Conservation (phyloP, 1,140 invertebrate species). For the Procambarus virginalis region DNA sequence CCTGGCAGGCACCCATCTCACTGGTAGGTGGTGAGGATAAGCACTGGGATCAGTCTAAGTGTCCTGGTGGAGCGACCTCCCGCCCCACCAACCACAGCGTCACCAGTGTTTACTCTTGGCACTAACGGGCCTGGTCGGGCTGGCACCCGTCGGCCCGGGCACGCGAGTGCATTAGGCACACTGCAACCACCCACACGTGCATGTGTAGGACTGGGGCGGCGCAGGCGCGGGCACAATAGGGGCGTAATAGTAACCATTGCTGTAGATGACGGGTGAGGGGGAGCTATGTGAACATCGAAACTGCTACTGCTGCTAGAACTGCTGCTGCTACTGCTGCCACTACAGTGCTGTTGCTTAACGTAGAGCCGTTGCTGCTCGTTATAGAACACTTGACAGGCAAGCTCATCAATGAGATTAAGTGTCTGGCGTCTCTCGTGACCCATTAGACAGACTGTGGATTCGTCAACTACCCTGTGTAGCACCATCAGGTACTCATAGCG, state of each 20-base stretch:
- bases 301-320: constrained; percentile 56
- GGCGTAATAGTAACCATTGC: constrained; percentile 84
- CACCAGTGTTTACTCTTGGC: constrained; percentile 22
- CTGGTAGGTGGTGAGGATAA: background rate
- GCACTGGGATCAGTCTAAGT: background rate
- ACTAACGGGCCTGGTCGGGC: constrained; percentile 9
- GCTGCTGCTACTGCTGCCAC: constrained; percentile 37
- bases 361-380: constrained; percentile 81
- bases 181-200: constrained; percentile 86
- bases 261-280: constrained; percentile 78
- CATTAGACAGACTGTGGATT: constrained; percentile 98
- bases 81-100: constrained; percentile 17
- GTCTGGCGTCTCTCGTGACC: constrained; percentile 97
- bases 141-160: constrained; percentile 5
- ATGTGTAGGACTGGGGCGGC: constrained; percentile 78
- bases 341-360: constrained; percentile 67
- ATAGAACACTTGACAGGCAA: constrained; percentile 86
- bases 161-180: constrained; percentile 74
- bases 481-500: constrained; percentile 97
- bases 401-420: constrained; percentile 90
- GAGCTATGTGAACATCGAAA: constrained; percentile 68
- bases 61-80: background rate
- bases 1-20: background rate
- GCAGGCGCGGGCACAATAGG: constrained; percentile 79
- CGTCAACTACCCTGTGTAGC: constrained; percentile 94